phyloP scores from a whole-genome alignment of 1,140 invertebrate genomes.

The Brachionus sp. region DNA sequence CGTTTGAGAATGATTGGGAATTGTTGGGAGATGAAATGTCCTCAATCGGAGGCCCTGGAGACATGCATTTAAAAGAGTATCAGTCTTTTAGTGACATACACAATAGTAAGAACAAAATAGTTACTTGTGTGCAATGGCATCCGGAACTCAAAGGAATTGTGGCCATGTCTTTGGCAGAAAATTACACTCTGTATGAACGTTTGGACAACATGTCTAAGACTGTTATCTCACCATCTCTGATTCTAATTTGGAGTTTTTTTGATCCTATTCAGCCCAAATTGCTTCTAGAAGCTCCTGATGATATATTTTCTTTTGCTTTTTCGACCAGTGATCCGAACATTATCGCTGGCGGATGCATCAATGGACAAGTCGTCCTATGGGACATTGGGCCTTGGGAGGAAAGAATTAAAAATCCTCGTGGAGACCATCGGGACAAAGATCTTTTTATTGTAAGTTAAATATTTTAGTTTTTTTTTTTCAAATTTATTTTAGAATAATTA shows the following conservation, averaged over 20 bases:
- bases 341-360: conserved; percentile 61
- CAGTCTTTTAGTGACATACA: conserved; percentile 61
- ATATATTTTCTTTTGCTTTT: conserved; percentile 60
- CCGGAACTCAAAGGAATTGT: conserved; percentile 59
- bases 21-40: conserved; percentile 54
- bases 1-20: conserved; percentile 58
- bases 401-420: conserved; percentile 54
- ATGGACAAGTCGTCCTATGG: conserved; percentile 62
- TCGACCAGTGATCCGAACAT: conserved; percentile 59
- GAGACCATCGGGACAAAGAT: conserved; percentile 17
- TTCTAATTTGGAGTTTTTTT: conserved; percentile 61
- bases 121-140: conserved; percentile 61
- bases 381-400: conserved; percentile 59
- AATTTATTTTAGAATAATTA: conserved; percentile 47
- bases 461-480: conserved; percentile 49
- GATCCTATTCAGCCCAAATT: conserved; percentile 61
- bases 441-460: conserved; percentile 45
- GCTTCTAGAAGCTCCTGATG: conserved; percentile 61
- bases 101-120: conserved; percentile 60
- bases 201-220: conserved; percentile 58
- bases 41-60: conserved; percentile 57
- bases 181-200: conserved; percentile 58
- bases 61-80: conserved; percentile 61
- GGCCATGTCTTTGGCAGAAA: conserved; percentile 58
- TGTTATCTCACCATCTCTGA: conserved; percentile 59